Evolutionary conservation across 2,888 invertebrate genomes (phyloP), one percentile per base, ranked within the genome.

Genomic region (Hirtodrosophila cameraria): DNA sequence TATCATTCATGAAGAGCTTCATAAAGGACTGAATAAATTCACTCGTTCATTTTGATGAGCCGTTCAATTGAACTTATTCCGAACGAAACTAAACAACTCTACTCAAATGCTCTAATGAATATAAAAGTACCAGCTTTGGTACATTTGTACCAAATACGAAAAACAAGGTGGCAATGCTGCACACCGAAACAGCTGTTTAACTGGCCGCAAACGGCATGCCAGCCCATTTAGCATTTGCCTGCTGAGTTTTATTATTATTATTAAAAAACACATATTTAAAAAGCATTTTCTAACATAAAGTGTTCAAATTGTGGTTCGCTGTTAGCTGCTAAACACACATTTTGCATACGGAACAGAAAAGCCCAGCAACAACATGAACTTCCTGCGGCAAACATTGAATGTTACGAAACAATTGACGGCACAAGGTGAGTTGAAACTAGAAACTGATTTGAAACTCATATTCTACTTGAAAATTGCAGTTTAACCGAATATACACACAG

Each of bases 401-500:
- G 71, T 90, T 86, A 90, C 90, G 84, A 90, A 89, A 88, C 89
- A 90, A 57, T 60, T 91, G 59, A 86, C 90, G 31, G 70, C 71
- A 28, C 86, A 85, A 57, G 86, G 89, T 90, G 77, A 85, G 87
- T 27, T 31, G 7, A 2, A 12, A 20, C 9, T 4, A 13, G 15
- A 30, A 16, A 3, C 18, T 13, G 8, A 12, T 25, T 16, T 46
- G 20, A 45, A 38, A 35, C 23, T 35, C 20, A 31, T 43, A n/a
- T 23, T 35, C 11, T 41, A 23, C 36, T 31, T 46, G 9, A 36
- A 2, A 6, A 49, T 23, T 20, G 49, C 23, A 3, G 11, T n/a
- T 12, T 7, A 23, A 15, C 16, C 6, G 4, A 27, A 23, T 1
- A 25, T 7, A 12, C 27, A 3, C 27, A 36, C 16, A n/a, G n/a